These are phyloP conservation scores for Trichonephila clavata DNA, from an alignment of 1,140 invertebrate genomes.

Conservation along the genomic window DNA sequence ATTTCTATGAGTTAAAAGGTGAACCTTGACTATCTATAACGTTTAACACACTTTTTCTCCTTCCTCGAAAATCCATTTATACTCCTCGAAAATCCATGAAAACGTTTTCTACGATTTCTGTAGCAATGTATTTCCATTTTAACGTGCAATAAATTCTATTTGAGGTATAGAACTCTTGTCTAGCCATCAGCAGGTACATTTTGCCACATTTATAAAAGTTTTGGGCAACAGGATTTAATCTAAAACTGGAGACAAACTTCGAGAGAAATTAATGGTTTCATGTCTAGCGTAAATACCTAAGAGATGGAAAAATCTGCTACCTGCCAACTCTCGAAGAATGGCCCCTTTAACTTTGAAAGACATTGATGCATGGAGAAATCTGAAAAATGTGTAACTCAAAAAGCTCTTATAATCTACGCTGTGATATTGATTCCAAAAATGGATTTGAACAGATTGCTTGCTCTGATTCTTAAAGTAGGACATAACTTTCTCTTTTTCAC, in stretches of 20 bases:
- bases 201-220: conserved; percentile 14
- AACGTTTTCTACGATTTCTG: too few relatives aligned
- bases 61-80: too few relatives aligned
- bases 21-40: too few relatives aligned
- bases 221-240: neutral
- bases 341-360: neutral
- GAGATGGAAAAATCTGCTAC: conserved; percentile 6
- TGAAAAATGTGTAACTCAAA: neutral
- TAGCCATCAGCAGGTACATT: neutral
- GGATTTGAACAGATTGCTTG: neutral
- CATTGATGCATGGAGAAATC: neutral
- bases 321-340: conserved; percentile 23
- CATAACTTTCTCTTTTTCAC: neutral
- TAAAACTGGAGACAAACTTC: conserved; percentile 9
- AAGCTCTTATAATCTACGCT: neutral
- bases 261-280: conserved; percentile 4
- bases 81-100: too few relatives aligned
- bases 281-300: neutral
- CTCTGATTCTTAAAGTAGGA: neutral
- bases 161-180: neutral
- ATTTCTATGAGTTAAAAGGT: too few relatives aligned
- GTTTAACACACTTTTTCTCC: too few relatives aligned
- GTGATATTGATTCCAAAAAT: neutral
- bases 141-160: neutral
- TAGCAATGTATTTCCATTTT: neutral